Conservation (phyloP, 2,113 vertebrate genomes). For the Symphodus melops region DNA sequence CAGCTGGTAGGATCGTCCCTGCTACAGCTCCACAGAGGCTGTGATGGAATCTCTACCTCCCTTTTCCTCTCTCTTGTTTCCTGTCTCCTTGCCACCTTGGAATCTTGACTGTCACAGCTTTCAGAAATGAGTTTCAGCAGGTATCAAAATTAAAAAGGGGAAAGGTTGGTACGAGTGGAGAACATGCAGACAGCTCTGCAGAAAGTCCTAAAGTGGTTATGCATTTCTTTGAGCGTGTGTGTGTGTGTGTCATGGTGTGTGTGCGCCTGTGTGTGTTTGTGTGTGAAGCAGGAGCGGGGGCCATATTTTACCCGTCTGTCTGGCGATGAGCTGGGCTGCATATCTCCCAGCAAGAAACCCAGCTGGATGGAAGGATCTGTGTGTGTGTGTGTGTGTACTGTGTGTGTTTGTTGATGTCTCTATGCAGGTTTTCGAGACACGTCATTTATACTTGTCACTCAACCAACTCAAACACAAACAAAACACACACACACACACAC, state of each 20-base stretch:
- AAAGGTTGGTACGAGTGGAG: conserved; percentile 23
- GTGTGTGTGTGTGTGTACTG: conserved; percentile 12
- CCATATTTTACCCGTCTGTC: conserved; percentile 74
- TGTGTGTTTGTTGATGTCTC: conserved; percentile 60
- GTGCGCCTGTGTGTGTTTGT: conserved; percentile 41
- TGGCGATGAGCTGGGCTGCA: conserved; percentile 70
- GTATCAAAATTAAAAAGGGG: conserved; percentile 30
- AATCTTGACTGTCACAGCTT: neutral
- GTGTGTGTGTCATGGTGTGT: conserved; percentile 12
- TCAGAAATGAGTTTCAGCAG: conserved; percentile 11
- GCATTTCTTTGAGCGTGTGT: conserved; percentile 58
- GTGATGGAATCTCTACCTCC: conserved; percentile 53
- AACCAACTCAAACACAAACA: conserved; percentile 48
- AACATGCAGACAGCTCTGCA: conserved; percentile 57
- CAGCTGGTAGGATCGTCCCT: conserved; percentile 48
- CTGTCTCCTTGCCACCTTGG: conserved; percentile 51
- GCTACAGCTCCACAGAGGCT: conserved; percentile 53
- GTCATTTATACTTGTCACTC: conserved; percentile 66
- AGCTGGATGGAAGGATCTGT: conserved; percentile 68
- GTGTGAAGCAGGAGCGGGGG: conserved; percentile 48
- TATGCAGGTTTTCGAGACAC: conserved; percentile 70
- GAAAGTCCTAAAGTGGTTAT: conserved; percentile 49
- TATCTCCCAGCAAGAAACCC: conserved; percentile 74
- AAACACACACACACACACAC: conserved; percentile 3
- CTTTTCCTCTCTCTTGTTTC: conserved; percentile 28